Percentiles rank a stretch among this genome's conserved stretches.
Conservation (phyloP, 2,113 vertebrate genomes). For the Poeciliopsis retropinna region DNA sequence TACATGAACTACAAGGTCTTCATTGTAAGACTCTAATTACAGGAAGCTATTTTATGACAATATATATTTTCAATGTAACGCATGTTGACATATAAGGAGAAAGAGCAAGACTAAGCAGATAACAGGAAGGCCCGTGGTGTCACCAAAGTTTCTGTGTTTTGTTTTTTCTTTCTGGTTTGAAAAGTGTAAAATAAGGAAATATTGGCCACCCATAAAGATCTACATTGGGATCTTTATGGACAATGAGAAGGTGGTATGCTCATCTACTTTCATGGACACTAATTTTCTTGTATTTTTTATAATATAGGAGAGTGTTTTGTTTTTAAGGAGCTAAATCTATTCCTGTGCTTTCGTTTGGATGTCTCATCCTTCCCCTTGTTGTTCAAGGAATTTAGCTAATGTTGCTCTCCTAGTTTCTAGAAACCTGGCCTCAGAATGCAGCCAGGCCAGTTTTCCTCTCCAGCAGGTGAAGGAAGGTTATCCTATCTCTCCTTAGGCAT, state of each 20-base stretch:
- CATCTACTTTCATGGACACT: background rate
- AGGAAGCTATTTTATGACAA: too few relatives aligned
- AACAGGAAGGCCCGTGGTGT: background rate
- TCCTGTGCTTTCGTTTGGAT: background rate
- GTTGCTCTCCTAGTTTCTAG: slow-evolving; percentile 21
- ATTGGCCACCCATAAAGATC: too few relatives aligned
- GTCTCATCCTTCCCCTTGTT: slow-evolving; percentile 19
- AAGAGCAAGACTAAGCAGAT: background rate
- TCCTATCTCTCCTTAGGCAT: background rate
- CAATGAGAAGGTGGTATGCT: too few relatives aligned
- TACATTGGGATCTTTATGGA: too few relatives aligned
- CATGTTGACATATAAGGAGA: background rate
- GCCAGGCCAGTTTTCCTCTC: slow-evolving; percentile 43
- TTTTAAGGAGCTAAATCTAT: too few relatives aligned
- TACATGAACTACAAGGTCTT: background rate
- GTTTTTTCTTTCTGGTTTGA: too few relatives aligned
- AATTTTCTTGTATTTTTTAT: background rate
- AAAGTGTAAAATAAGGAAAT: too few relatives aligned
- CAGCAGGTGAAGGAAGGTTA: slow-evolving; percentile 24
- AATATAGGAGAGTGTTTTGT: background rate
- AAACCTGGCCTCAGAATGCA: slow-evolving; percentile 45
- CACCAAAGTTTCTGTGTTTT: background rate
- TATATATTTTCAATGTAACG: background rate
- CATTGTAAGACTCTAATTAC: background rate
- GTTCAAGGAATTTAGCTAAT: slow-evolving; percentile 65